Evolutionary conservation across 2,797 vertebrate species (phyloP), one percentile per base, ranked within the genome.

Genomic region (Pachyuromys duprasi): DNA sequence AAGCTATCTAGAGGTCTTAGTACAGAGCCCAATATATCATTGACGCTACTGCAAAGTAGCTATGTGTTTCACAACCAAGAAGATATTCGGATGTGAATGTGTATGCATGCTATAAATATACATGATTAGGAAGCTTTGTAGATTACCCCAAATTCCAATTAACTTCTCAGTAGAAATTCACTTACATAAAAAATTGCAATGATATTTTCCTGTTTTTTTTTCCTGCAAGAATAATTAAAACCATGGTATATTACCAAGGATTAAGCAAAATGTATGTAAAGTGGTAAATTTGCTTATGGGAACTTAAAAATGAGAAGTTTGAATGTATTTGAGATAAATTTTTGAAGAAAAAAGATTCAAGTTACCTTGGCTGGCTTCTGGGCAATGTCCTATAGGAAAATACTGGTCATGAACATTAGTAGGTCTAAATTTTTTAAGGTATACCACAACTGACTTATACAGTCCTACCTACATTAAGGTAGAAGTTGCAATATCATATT

Each of bases 201-300:
- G 24, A 36, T 33, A 86, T 62, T 76, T 74, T 84, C 60, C 60
- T 49, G 17, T 2, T 57, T 75, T 92, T 92, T 49, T 94, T 81
- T 81, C 14, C 45, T 53, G 90, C 67, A 91, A 57, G 33, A 83
- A 70, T 94, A 90, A 49, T 82, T 90, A 67, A 95, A 69, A 22
- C 45, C 39, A 83, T 39, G 24, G 8, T 76, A 72, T 78, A 88
- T 83, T 3, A 57, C 28, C 12, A 78, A 14, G 8, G 8, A 24
- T 76, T 95, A 80, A 72, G 36, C 31, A 45, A 65, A 92, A 87
- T 31, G 81, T 86, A 15, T 53, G 5, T 0, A 80, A 84, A 90
- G 86, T 72, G 36, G 1, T 36, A 80, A 42, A 55, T 96, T 84
- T 84, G 36, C 33, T 95, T 83, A 65, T 88, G 17, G 63, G 36